Conservation (phyloP, 2,113 vertebrate species). For the Leptocoma aspasia region DNA sequence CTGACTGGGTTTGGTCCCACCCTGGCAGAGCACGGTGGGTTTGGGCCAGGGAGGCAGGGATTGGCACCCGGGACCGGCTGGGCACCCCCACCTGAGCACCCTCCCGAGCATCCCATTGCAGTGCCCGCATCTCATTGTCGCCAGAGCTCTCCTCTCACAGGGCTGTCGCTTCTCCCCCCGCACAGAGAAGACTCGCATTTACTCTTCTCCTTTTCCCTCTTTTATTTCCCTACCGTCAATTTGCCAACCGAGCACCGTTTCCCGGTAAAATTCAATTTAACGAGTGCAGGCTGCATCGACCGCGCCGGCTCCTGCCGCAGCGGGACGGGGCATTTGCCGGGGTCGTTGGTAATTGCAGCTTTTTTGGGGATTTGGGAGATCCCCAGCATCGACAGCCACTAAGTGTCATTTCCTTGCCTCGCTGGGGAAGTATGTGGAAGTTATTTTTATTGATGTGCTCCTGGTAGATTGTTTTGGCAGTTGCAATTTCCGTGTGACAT, state of each 20-base stretch:
- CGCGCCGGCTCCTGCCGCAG: neutral
- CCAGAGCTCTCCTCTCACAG: neutral
- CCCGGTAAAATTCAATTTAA: neutral
- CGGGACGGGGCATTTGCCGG: neutral
- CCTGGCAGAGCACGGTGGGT: neutral
- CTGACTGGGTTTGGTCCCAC: neutral
- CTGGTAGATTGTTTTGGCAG: constrained; percentile 31
- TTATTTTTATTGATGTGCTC: constrained; percentile 10
- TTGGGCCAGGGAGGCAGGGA: neutral
- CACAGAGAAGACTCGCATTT: too few relatives aligned
- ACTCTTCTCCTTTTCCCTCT: neutral
- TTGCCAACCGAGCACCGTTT: neutral
- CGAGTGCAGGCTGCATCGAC: neutral
- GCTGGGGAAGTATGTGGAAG: neutral
- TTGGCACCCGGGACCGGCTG: neutral
- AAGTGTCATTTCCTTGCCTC: neutral
- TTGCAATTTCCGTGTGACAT: constrained; percentile 8
- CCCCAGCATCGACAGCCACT: neutral
- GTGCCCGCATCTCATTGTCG: neutral
- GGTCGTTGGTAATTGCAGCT: neutral
- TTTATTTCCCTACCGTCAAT: neutral
- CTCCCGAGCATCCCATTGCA: neutral
- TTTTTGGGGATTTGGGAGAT: neutral
- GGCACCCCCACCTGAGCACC: neutral
- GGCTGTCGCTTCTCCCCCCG: neutral